Conservation (phyloP, 2,888 invertebrate genomes). For the Erebia epiphron region DNA sequence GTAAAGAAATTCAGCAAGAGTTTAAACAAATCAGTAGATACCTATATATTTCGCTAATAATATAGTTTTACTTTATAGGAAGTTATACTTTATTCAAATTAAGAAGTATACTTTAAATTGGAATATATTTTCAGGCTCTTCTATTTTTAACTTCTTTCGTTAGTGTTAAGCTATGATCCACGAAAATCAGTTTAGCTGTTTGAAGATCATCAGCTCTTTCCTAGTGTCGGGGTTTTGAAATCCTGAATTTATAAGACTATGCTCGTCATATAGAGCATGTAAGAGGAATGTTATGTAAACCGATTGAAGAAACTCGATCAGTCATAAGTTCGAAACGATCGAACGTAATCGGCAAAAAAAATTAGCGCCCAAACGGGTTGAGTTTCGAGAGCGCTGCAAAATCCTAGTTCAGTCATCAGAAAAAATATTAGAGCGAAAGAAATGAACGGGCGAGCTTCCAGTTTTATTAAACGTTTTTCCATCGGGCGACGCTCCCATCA, state of each 20-base stretch:
- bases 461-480: slow-evolving; percentile 67
- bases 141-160: too few relatives aligned
- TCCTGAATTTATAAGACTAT: too few relatives aligned
- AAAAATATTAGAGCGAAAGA: slow-evolving; percentile 56
- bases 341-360: slow-evolving; percentile 24
- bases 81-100: too few relatives aligned
- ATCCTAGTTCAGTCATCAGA: slow-evolving; percentile 42
- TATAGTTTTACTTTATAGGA: too few relatives aligned
- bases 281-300: not conserved
- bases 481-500: slow-evolving; percentile 49
- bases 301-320: slow-evolving; percentile 16
- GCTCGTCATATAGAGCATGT: too few relatives aligned
- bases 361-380: slow-evolving; percentile 28
- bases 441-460: slow-evolving; percentile 51
- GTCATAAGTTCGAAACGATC: slow-evolving; percentile 9
- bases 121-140: too few relatives aligned
- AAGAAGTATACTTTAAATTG: too few relatives aligned
- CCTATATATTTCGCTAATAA: not conserved
- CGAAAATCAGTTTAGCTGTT: too few relatives aligned
- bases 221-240: too few relatives aligned
- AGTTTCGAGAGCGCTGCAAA: slow-evolving; percentile 40
- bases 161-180: too few relatives aligned
- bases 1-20: slow-evolving; percentile 46
- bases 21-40: not conserved
- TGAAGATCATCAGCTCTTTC: too few relatives aligned